phyloP scores from a whole-genome alignment of 2,888 invertebrate species.

The Idaea biselata region DNA sequence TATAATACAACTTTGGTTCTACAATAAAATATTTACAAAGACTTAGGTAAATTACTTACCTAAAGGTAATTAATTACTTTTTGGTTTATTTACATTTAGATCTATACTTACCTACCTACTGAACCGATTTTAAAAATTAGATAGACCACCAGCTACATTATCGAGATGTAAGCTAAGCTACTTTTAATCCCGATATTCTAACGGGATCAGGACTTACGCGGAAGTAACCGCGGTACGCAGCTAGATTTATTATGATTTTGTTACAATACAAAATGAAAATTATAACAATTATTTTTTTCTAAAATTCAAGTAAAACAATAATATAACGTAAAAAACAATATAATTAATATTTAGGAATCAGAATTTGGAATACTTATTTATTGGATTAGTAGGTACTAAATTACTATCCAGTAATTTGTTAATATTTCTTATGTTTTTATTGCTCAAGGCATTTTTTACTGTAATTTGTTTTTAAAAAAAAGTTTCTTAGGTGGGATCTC shows the following conservation, averaged over 20 bases:
- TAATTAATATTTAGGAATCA: not conserved
- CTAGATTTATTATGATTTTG: constrained; percentile 9
- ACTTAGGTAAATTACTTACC: constrained; percentile 26
- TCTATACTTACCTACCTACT: too few relatives aligned
- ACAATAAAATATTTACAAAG: constrained; percentile 42
- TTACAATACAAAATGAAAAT: not conserved
- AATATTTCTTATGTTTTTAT: too few relatives aligned
- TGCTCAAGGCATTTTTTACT: too few relatives aligned
- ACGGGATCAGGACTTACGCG: too few relatives aligned
- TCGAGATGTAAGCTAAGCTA: too few relatives aligned
- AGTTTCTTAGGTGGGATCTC: not conserved
- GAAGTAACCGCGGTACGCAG: too few relatives aligned
- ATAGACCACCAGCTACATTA: too few relatives aligned
- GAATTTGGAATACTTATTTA: not conserved
- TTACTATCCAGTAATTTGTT: not conserved
- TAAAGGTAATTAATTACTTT: constrained; percentile 38
- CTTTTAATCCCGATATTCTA: too few relatives aligned
- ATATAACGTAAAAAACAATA: constrained; percentile 2
- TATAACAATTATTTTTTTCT: not conserved
- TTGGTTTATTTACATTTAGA: constrained; percentile 28
- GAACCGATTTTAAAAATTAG: too few relatives aligned
- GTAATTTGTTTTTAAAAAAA: not conserved
- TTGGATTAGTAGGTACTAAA: not conserved
- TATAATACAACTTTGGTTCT: constrained; percentile 57
- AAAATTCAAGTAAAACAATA: not conserved